phyloP scores from a whole-genome alignment of 2,888 invertebrate species.

The Papilio demoleus region DNA sequence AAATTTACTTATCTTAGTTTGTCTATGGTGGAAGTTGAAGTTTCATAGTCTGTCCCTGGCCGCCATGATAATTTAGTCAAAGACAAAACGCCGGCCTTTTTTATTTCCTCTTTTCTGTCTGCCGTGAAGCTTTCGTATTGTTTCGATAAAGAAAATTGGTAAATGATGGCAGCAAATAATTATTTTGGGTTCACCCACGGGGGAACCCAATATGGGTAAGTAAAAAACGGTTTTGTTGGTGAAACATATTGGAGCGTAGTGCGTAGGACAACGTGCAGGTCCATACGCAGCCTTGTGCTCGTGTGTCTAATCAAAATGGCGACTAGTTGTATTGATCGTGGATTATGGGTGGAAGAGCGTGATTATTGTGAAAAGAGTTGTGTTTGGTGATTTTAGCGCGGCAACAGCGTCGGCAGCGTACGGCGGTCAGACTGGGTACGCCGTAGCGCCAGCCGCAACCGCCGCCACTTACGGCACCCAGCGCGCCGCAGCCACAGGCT shows the following conservation, averaged over 20 bases:
- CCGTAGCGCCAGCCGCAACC: conserved; percentile 91
- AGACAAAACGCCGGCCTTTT: conserved; percentile 78
- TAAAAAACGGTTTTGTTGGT: conserved; percentile 50
- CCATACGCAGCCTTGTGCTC: conserved; percentile 63
- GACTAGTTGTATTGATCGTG: conserved; percentile 73
- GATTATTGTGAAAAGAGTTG: conserved; percentile 47
- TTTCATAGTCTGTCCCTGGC: conserved; percentile 18
- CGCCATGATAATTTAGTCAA: conserved; percentile 62
- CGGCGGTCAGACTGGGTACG: conserved; percentile 93
- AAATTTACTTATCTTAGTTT: no score
- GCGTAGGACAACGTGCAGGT: conserved; percentile 41
- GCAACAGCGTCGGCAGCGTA: conserved; percentile 92
- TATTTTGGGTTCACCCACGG: conserved; percentile 97
- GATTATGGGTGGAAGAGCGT: conserved; percentile 44
- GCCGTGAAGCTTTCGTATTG: conserved; percentile 74
- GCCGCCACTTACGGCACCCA: conserved; percentile 94
- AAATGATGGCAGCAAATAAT: conserved; percentile 94
- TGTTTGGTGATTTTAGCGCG: conserved; percentile 74
- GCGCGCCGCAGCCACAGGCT: conserved; percentile 89
- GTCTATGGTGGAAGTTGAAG: conserved; percentile 45
- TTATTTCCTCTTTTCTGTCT: conserved; percentile 57
- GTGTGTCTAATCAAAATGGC: conserved; percentile 79
- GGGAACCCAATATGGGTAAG: conserved; percentile 96
- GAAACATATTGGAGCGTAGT: conserved; percentile 44
- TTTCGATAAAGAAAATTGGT: conserved; percentile 77